These are phyloP conservation scores for Tetropium fuscum DNA, from an alignment of 2,888 invertebrate species.

Conservation along the genomic window DNA sequence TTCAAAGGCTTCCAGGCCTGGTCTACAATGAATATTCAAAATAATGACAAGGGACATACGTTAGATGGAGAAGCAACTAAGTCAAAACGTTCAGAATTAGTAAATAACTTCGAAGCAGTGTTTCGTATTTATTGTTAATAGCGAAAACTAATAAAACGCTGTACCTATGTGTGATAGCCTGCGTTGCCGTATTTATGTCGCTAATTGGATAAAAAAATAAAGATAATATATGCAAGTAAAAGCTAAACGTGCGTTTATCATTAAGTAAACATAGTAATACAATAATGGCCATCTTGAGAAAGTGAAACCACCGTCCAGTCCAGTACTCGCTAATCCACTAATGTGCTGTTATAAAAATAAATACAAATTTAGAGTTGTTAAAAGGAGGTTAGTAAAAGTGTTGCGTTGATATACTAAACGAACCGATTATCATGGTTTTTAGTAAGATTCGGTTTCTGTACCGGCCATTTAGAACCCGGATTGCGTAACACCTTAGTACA, in stretches of 20 bases:
- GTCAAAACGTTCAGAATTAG: too few relatives aligned
- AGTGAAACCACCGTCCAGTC: slow-evolving; percentile 23
- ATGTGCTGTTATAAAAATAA: slow-evolving; percentile 4
- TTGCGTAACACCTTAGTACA: neutral
- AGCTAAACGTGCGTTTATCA: slow-evolving; percentile 4
- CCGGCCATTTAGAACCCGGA: slow-evolving; percentile 28
- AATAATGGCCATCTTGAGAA: slow-evolving; percentile 7
- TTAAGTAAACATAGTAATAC: neutral
- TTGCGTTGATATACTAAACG: slow-evolving; percentile 19
- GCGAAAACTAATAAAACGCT: too few relatives aligned
- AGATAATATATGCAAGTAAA: too few relatives aligned
- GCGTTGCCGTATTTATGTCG: too few relatives aligned
- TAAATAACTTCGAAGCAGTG: too few relatives aligned
- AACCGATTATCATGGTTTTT: slow-evolving; percentile 31
- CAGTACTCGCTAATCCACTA: slow-evolving; percentile 8
- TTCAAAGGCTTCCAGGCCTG: too few relatives aligned
- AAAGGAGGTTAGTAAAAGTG: slow-evolving; percentile 42
- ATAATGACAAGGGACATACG: too few relatives aligned
- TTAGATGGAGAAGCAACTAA: too few relatives aligned
- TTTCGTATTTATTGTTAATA: too few relatives aligned
- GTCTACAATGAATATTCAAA: too few relatives aligned
- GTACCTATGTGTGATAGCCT: too few relatives aligned
- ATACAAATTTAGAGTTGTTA: slow-evolving; percentile 17
- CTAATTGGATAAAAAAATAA: too few relatives aligned
- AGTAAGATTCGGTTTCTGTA: slow-evolving; percentile 31